phyloP scores from a whole-genome alignment of 2,888 invertebrate genomes.

The Orchesellides sinensis region DNA sequence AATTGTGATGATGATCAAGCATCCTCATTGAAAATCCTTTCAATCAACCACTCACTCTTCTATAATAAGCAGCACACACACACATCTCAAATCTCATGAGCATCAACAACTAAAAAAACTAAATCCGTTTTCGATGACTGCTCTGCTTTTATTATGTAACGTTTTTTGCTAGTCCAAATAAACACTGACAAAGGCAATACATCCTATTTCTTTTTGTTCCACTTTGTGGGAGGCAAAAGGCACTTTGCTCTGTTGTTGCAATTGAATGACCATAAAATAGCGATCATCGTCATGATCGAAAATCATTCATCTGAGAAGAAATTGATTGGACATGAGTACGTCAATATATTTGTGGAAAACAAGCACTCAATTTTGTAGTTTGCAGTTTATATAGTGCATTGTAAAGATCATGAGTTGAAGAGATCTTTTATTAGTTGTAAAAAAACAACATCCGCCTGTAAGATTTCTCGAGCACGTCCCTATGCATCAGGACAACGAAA shows the following conservation, averaged over 20 bases:
- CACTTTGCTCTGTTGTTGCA: conserved; percentile 37
- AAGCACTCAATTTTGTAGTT: conserved; percentile 35
- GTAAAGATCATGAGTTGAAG: not conserved
- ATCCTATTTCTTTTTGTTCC: conserved; percentile 62
- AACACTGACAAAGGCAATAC: not conserved
- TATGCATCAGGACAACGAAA: not conserved
- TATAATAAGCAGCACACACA: not conserved
- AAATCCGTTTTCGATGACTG: conserved; percentile 58
- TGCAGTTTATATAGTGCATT: not conserved
- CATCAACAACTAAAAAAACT: conserved; percentile 27
- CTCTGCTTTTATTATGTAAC: not conserved
- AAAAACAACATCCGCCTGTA: conserved; percentile 53
- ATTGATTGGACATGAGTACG: conserved; percentile 66
- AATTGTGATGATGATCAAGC: conserved; percentile 37
- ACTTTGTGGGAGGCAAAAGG: conserved; percentile 66
- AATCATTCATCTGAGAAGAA: conserved; percentile 61
- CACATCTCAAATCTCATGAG: conserved; percentile 4
- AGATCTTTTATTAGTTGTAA: conserved; percentile 12
- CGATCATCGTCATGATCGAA: conserved; percentile 42
- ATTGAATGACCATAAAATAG: conserved; percentile 60
- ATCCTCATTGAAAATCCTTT: conserved; percentile 52
- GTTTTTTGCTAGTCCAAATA: not conserved
- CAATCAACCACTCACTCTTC: not conserved
- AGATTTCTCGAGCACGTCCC: too few species aligned
- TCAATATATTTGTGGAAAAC: conserved; percentile 60